Evolutionary conservation across 2,113 vertebrate genomes (phyloP).

Genomic region (Calidris pygmaea): DNA sequence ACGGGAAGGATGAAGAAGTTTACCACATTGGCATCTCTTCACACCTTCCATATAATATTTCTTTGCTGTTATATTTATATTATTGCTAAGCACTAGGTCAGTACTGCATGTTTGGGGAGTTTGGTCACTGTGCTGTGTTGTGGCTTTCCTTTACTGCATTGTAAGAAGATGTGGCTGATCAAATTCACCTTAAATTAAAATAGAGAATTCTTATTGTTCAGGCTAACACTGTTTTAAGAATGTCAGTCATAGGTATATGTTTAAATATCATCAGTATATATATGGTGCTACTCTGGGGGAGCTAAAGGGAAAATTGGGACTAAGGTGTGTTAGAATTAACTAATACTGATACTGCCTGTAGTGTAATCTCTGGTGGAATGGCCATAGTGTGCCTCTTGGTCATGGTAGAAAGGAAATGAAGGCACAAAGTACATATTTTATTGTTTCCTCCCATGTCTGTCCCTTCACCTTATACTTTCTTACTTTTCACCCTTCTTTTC

Average conservation of each 20-base stretch:
- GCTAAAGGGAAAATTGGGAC: neutral
- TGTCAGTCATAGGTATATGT: rapidly evolving
- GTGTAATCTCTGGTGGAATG: neutral
- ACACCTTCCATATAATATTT: neutral
- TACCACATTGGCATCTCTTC: neutral
- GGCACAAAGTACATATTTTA: rapidly evolving
- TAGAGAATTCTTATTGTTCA: neutral
- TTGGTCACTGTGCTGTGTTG: neutral
- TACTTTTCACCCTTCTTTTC: neutral
- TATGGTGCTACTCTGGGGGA: neutral
- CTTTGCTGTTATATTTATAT: neutral
- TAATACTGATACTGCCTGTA: neutral
- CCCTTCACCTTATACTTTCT: neutral
- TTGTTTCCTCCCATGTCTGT: rapidly evolving
- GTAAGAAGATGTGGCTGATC: neutral
- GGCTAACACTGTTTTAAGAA: neutral
- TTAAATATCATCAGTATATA: neutral
- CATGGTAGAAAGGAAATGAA: neutral
- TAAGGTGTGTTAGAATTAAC: neutral
- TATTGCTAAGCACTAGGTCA: neutral
- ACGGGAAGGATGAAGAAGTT: neutral
- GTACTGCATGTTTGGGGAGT: neutral
- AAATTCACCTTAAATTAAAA: neutral
- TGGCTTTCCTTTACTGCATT: neutral
- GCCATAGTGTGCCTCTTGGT: neutral